phyloP scores from a whole-genome alignment of 2,888 invertebrate genomes.

The Aleiodes testaceus region DNA sequence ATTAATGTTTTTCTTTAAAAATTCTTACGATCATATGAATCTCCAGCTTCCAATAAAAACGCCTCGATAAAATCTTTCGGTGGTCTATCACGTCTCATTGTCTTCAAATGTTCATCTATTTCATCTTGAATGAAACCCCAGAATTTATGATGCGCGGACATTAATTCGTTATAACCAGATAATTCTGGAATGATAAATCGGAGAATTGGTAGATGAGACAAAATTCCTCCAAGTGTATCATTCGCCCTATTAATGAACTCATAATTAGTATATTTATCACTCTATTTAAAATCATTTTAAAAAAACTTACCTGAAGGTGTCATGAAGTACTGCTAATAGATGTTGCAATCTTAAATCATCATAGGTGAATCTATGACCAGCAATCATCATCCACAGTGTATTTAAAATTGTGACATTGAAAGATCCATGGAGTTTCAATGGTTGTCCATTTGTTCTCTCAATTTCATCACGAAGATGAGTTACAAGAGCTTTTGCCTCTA shows the following conservation, averaged over 20 bases:
- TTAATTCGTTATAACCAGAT: constrained; percentile 78
- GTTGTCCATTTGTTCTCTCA: constrained; percentile 48
- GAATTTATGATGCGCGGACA: constrained; percentile 74
- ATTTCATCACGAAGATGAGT: constrained; percentile 68
- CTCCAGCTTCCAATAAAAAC: constrained; percentile 75
- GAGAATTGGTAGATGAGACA: constrained; percentile 81
- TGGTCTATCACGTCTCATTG: constrained; percentile 50
- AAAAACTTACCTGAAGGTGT: constrained; percentile 75
- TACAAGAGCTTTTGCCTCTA: constrained; percentile 76
- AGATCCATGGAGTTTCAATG: constrained; percentile 74
- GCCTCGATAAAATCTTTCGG: constrained; percentile 79
- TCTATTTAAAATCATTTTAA: neutral
- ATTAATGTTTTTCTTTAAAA: neutral
- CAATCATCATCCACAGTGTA: constrained; percentile 81
- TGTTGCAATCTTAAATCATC: constrained; percentile 76
- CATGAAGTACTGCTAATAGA: constrained; percentile 77
- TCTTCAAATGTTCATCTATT: constrained; percentile 60
- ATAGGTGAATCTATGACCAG: constrained; percentile 79
- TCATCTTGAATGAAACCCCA: constrained; percentile 76
- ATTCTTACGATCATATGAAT: constrained; percentile 61
- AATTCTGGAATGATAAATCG: constrained; percentile 78
- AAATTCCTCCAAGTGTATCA: constrained; percentile 80
- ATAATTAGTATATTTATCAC: constrained; percentile 67
- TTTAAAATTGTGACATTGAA: constrained; percentile 81
- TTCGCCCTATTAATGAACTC: constrained; percentile 72